Percentiles rank a stretch among this genome's conserved stretches.
Conservation (phyloP, 2,797 vertebrate species). For the Leptoclinus maculatus region DNA sequence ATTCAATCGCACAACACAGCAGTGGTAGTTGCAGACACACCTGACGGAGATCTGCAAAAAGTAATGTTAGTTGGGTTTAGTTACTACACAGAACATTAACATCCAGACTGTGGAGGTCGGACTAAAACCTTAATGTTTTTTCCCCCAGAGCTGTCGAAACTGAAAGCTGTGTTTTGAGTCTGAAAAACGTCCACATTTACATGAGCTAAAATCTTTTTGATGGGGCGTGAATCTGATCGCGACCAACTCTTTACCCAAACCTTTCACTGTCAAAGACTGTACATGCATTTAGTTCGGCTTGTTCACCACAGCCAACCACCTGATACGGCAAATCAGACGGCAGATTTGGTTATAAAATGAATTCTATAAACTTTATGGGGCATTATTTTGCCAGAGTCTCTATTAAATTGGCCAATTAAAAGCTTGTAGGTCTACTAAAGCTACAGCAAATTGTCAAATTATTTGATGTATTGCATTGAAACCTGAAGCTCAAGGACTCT, state of each 20-base stretch:
- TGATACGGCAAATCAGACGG: background rate
- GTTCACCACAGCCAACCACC: background rate
- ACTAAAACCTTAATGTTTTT: background rate
- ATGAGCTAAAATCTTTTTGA: background rate
- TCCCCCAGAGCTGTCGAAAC: background rate
- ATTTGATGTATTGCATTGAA: conserved; percentile 19
- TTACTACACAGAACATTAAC: background rate
- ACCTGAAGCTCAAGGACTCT: conserved; percentile 25
- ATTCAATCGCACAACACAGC: background rate
- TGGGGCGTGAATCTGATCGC: background rate
- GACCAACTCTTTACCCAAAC: background rate
- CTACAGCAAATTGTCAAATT: conserved; percentile 12
- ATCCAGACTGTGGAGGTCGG: background rate
- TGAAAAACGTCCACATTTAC: background rate
- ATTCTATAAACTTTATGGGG: background rate
- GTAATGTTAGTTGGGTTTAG: background rate
- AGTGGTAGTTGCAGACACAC: background rate
- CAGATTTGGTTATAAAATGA: background rate
- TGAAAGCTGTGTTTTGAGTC: background rate
- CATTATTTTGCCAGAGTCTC: background rate
- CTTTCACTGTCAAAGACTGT: background rate
- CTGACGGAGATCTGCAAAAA: background rate
- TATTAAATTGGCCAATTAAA: background rate
- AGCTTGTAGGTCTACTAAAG: background rate
- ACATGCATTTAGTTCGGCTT: background rate